Conservation (phyloP, 53 echinoderm and acorn worm genomes). For the Pentamera pediparva region DNA sequence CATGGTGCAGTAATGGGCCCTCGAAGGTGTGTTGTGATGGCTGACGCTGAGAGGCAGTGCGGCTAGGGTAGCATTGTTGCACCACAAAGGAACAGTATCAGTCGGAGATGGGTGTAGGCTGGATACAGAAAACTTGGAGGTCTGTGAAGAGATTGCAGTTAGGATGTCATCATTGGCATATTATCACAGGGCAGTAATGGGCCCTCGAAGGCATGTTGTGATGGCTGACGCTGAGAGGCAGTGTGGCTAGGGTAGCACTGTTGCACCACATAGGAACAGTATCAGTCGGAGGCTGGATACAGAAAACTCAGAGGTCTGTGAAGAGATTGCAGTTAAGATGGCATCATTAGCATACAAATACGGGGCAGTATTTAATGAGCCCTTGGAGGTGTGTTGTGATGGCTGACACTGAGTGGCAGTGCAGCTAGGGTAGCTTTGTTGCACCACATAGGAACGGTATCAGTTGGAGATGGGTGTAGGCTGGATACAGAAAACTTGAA, state of each 20-base stretch:
- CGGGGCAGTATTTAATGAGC: no score
- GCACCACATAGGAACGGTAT: conserved; percentile 78
- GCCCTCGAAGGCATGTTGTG: conserved; percentile 65
- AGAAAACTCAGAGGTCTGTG: no score
- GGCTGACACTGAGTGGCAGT: conserved; percentile 74
- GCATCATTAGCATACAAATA: no score
- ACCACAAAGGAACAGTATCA: conserved; percentile 80
- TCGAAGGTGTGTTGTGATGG: conserved; percentile 84
- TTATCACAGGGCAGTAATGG: no score
- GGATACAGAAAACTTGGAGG: conserved; percentile 64
- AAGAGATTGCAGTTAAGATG: no score
- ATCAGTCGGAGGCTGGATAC: no score
- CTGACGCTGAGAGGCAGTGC: conserved; percentile 78
- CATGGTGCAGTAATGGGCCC: no score
- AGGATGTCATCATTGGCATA: no score
- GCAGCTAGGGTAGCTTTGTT: conserved; percentile 87
- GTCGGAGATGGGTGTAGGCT: conserved; percentile 74
- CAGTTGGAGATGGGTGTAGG: conserved; percentile 72
- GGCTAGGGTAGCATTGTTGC: conserved; percentile 88
- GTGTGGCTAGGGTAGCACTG: conserved; percentile 76
- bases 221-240: conserved; percentile 77
- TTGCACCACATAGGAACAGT: conserved; percentile 82
- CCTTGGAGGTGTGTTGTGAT: conserved; percentile 89
- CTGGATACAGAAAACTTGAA: conserved; percentile 63
- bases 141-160: conserved; percentile 42